These are phyloP conservation scores for Catostylus mosaicus DNA, from an alignment of 30 jellyfish, hydroid and myxozoan genomes.

Conservation along the genomic window DNA sequence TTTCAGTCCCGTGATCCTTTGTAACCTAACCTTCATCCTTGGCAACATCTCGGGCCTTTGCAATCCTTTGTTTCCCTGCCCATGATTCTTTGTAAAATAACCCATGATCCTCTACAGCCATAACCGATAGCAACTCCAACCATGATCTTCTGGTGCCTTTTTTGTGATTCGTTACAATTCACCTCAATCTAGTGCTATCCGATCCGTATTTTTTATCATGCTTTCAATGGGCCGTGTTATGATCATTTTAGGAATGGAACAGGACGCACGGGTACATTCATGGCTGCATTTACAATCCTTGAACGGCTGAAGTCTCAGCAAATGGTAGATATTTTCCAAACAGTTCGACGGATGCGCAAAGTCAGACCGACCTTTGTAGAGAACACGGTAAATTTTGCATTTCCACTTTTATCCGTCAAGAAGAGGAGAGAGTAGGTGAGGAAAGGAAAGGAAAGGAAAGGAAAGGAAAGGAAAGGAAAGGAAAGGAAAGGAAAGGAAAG, in stretches of 20 bases:
- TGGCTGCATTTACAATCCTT: slow-evolving; percentile 66
- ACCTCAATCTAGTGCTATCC: no score
- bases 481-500: neutral
- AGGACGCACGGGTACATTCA: slow-evolving; percentile 82
- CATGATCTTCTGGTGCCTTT: no score
- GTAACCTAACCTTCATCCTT: no score
- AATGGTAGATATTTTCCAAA: slow-evolving; percentile 76
- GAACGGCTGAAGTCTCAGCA: slow-evolving; percentile 73
- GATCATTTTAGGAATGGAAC: slow-evolving; percentile 68
- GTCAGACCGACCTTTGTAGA: slow-evolving; percentile 74
- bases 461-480: neutral
- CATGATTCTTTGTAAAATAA: no score
- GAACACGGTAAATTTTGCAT: slow-evolving; percentile 42
- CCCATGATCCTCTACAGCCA: no score
- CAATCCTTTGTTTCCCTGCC: no score
- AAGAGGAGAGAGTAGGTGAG: neutral
- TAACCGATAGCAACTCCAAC: no score
- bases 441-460: neutral
- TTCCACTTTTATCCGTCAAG: neutral
- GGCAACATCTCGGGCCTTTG: no score
- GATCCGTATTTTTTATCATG: no score
- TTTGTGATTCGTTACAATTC: no score
- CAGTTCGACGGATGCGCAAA: slow-evolving; percentile 66
- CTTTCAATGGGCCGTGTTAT: neutral
- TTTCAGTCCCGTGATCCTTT: no score